phyloP scores from a whole-genome alignment of 2,113 vertebrate genomes.

The Tragulus kanchil region DNA sequence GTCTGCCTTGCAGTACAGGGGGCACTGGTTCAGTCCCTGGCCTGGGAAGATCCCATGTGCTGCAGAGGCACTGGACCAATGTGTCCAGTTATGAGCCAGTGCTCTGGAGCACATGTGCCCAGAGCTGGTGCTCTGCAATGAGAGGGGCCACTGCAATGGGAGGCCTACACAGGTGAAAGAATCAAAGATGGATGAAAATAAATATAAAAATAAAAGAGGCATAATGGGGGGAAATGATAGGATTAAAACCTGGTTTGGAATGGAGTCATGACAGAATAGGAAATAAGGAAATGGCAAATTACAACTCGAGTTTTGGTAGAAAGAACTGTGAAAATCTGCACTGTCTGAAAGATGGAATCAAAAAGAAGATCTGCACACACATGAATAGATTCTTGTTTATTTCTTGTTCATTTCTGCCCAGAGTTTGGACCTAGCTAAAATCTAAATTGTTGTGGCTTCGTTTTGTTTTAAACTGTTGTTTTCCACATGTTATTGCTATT shows the following conservation, averaged over 20 bases:
- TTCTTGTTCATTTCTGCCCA: slow-evolving; percentile 50
- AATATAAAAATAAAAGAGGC: too few species aligned
- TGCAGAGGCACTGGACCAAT: too few species aligned
- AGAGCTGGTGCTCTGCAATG: too few species aligned
- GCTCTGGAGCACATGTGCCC: too few species aligned
- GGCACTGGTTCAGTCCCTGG: too few species aligned
- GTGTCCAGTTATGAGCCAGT: too few species aligned
- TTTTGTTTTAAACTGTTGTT: slow-evolving; percentile 56
- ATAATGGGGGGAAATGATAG: too few species aligned
- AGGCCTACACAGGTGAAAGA: too few species aligned
- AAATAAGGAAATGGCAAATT: slow-evolving; percentile 28
- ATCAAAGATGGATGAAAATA: too few species aligned
- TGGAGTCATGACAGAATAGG: background rate
- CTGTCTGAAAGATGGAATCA: background rate
- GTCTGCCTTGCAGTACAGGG: too few species aligned
- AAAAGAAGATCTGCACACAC: background rate
- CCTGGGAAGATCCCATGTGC: too few species aligned
- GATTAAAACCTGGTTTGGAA: slow-evolving; percentile 19
- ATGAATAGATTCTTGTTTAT: background rate
- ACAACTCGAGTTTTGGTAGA: background rate
- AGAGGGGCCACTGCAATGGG: too few species aligned
- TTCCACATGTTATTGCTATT: slow-evolving; percentile 11
- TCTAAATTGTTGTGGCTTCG: slow-evolving; percentile 37
- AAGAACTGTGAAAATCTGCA: slow-evolving; percentile 36
- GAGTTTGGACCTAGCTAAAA: slow-evolving; percentile 52